These are phyloP conservation scores for Ylistrum balloti DNA, from an alignment of 1,140 invertebrate species.

Conservation along the genomic window DNA sequence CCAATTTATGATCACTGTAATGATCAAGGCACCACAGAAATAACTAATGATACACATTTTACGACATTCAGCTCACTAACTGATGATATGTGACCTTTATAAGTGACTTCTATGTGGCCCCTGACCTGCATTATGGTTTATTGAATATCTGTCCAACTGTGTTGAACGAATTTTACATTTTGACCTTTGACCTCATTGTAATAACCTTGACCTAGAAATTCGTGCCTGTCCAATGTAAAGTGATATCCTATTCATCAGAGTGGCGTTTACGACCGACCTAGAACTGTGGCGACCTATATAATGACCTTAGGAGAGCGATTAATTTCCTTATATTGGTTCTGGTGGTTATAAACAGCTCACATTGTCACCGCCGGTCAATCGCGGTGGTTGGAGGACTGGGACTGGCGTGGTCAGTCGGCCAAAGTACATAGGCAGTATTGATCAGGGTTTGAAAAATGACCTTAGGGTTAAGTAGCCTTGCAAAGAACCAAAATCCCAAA, in stretches of 20 bases:
- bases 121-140: not conserved
- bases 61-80: no score
- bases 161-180: not conserved
- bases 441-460: not conserved
- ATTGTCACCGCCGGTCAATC: not conserved
- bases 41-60: no score
- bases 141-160: not conserved
- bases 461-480: not conserved
- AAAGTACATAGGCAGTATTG: not conserved
- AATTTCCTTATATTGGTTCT: conserved; percentile 28
- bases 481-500: not conserved
- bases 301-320: not conserved
- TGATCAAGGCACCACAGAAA: no score
- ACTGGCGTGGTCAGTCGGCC: not conserved
- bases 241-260: not conserved
- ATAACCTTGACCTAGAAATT: not conserved
- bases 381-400: not conserved
- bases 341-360: not conserved
- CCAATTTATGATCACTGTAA: no score
- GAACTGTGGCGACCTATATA: not conserved
- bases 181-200: not conserved
- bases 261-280: not conserved
- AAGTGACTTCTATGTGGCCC: not conserved
- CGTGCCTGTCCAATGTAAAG: not conserved
- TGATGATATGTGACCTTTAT: not conserved